Base-by-base conservation (phyloP, 2,113 vertebrate genomes). In the Tylochromis polylepis region DNA sequence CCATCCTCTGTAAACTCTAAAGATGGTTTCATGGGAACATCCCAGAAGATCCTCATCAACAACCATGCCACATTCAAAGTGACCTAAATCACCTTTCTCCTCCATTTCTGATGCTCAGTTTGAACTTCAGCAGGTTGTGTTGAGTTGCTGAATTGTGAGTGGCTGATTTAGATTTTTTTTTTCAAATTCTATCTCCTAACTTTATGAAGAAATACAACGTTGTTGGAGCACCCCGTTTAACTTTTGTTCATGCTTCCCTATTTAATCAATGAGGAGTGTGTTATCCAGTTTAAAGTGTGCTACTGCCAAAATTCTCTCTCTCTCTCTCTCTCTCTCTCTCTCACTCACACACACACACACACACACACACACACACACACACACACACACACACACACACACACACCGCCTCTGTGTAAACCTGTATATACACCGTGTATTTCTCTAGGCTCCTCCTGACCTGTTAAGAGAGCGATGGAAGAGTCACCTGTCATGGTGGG, bases 401-500 rank as follows among this genome's bases (percentile, higher is more conserved):
- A 46, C 55, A n/a, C 7, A 20, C 38, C 0, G 9, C 15, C 0
- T 49, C 70, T 51, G 43, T 31, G 11, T 20, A 77, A 77, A 27
- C 11, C 70, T 51, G 16, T 12, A 77, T 77, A n/a, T 77, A 77
- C 18, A 77, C 72, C 18, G 5, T 81, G 31, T 24, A 67, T 77
- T 49, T 84, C 58, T 57, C 22, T 1, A 18, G 34, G 60, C 36
- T 87, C 57, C 38, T 58, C 18, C 56, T 75, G 85, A 90, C 85
- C 85, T 79, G 80, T 43, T 55, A 72, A 16, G 15, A 70, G 87
- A 67, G 46, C 14, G 57, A 81, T 27, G 62, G 85, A 78, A 65
- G 80, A 85, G 85, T 96, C 91, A 97, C 96, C 97, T 96, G 97
- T 95, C 91, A 97, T 96, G 15, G 95, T 85, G 72, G 97, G 95